Evolutionary conservation across 2,113 vertebrate species (phyloP), one percentile per base, ranked within the genome.

Genomic region (Rhegmatorhina hoffmannsi): DNA sequence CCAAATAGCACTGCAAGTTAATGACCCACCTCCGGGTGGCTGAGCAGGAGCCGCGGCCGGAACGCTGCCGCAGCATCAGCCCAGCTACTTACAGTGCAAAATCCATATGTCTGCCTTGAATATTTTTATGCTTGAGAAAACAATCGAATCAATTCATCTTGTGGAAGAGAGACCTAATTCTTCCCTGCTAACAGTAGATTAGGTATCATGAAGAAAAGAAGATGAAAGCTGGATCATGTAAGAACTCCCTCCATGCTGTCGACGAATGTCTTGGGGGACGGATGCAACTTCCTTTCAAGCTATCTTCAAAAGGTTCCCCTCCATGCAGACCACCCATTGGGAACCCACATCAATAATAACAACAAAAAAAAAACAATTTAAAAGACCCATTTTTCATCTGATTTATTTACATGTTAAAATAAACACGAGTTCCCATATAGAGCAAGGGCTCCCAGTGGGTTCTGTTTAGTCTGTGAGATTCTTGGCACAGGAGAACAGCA

Each of bases 391-490:
- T 94, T 94, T 90, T 95, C 82, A 90, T 44, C 52, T 25, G 4
- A 12, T 87, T 91, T 96, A 83, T 91, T 94, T 94, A 90, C 55
- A 75, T 68, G 74, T 87, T 90, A 95, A 78, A 96, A 94, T 83
- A 90, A 95, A 90, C 76, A 84, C 9, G 0, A 72, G n/a, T 36
- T 94, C 80, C 62, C 79, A 74, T 76, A 60, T 34, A 82, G 50
- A 94, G 69, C 84, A 92, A 91, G 43, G 86, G 84, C 90, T 95
- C 89, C 84, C 34, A 53, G 38, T 76, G 88, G 77, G 84, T 92
- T 92, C 89, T 95, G 90, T 96, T 96, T 94, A 95, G 94, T 92
- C 77, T 93, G 82, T 55, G 89, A 87, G 77, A 91, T 86, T 90
- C 78, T 59, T 95, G 91, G 89, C 67, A 28, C 49, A 2, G 3